Conservation (phyloP, 1,140 invertebrate genomes). For the Ceratitis capitata region DNA sequence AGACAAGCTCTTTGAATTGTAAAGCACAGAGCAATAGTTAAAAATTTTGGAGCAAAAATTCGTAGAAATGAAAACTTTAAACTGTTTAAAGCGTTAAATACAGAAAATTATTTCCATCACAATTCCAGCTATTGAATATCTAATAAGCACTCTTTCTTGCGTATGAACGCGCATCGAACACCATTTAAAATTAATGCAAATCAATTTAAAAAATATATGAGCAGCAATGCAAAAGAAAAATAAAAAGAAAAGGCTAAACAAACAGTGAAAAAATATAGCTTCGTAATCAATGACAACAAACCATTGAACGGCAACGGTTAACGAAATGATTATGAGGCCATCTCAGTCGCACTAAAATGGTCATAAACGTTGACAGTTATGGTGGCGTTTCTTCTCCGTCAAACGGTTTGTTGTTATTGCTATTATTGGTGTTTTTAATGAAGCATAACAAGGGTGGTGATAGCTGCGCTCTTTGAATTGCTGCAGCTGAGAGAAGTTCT, state of each 20-base stretch:
- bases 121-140: no score
- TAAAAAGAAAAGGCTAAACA: slow-evolving; percentile 8
- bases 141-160: no score
- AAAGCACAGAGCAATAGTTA: no score
- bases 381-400: slow-evolving; percentile 39
- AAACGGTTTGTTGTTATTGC: slow-evolving; percentile 30
- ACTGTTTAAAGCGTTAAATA: no score
- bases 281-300: slow-evolving; percentile 32
- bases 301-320: slow-evolving; percentile 47
- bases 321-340: slow-evolving; percentile 64
- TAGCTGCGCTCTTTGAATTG: slow-evolving; percentile 42
- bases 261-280: not conserved
- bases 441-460: not conserved
- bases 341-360: slow-evolving; percentile 65
- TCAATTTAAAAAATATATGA: not conserved
- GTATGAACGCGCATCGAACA: no score
- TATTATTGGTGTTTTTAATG: slow-evolving; percentile 10
- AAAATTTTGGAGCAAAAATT: no score
- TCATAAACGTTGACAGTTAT: slow-evolving; percentile 64
- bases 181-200: not conserved
- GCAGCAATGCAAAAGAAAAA: not conserved
- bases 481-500: not conserved
- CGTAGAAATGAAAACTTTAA: no score
- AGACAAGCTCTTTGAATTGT: no score
- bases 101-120: no score